Conservation (phyloP, 2,888 invertebrate genomes). For the Junonia oenone region DNA sequence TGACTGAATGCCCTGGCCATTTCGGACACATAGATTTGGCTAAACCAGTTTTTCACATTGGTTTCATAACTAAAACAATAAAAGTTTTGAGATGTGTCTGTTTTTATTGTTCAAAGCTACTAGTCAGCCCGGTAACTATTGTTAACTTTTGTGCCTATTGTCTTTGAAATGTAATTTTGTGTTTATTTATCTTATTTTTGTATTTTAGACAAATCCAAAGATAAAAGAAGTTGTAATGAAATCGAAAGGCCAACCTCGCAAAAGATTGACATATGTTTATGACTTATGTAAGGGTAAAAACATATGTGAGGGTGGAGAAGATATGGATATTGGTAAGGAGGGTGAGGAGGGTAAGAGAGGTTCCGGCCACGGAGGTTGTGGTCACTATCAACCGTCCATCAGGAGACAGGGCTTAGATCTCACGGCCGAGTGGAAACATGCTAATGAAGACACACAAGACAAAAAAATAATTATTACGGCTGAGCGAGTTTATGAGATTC, state of each 20-base stretch:
- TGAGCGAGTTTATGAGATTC: conserved; percentile 97
- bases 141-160: background rate
- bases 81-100: conserved; percentile 99
- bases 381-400: conserved; percentile 97
- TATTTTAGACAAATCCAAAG: conserved; percentile 89
- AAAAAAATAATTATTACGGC: conserved; percentile 96
- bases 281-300: conserved; percentile 98
- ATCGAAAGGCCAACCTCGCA: conserved; percentile 97
- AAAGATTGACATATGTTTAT: conserved; percentile 96
- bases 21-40: conserved; percentile 99
- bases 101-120: conserved; percentile 98
- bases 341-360: conserved; percentile 81
- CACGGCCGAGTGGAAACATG: conserved; percentile 98
- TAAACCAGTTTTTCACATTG: conserved; percentile 99
- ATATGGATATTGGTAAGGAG: conserved; percentile 94
- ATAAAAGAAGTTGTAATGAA: conserved; percentile 97
- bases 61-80: conserved; percentile 97
- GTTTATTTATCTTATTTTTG: conserved; percentile 9
- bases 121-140: conserved; percentile 93
- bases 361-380: conserved; percentile 95
- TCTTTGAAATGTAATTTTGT: background rate
- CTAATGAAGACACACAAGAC: conserved; percentile 98
- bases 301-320: conserved; percentile 99
- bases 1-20: conserved; percentile 99
- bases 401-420: conserved; percentile 94